Base-by-base conservation (phyloP, 2,888 invertebrate species). In the Lypha dubia region DNA sequence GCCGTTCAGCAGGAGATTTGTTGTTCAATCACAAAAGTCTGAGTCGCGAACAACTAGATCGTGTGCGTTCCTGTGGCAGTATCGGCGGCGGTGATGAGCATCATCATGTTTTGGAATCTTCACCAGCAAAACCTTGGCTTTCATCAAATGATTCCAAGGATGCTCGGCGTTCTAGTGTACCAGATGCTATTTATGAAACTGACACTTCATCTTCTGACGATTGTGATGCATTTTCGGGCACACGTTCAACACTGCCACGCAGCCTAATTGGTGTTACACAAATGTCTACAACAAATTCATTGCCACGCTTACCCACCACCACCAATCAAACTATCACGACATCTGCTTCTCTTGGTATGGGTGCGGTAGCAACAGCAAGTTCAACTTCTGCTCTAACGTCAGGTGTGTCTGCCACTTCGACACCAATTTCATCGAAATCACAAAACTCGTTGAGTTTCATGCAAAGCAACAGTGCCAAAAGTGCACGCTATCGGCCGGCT, bases 401-500 rank as follows among this genome's bases (percentile, higher is more conserved):
- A 38, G 79, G 85, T 46, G 86, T 85, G 7, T 38, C 80, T 20
- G 76, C 87, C 1, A 88, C 90, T 88, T 93, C 90, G 88, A 92
- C 93, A 4, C 93, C 92, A 51, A 88, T 89, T 49, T 94, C 95
- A 88, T 94, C 95, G 87, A 95, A 95, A 89, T 94, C 95, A 0
- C 94, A 95, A 88, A 94, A 94, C 88, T 94, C 94, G 86, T 86
- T 90, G 1, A 90, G 89, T 65, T 90, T 87, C 44, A 87, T 87
- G 1, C 86, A 89, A 41, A 79, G 88, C 20, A 93, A 93, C 79
- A 94, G 95, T 86, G 97, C 96, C 60, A 97, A 97, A 90, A 97
- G 97, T 70, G 97, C 97, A 53, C 93, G 97, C 49, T 97, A 97
- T 91, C 93, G 97, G 5, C 97, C 97, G 1, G 97, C 97, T 0